Conservation (phyloP, 2,888 invertebrate species). For the Carterocephalus palaemon region DNA sequence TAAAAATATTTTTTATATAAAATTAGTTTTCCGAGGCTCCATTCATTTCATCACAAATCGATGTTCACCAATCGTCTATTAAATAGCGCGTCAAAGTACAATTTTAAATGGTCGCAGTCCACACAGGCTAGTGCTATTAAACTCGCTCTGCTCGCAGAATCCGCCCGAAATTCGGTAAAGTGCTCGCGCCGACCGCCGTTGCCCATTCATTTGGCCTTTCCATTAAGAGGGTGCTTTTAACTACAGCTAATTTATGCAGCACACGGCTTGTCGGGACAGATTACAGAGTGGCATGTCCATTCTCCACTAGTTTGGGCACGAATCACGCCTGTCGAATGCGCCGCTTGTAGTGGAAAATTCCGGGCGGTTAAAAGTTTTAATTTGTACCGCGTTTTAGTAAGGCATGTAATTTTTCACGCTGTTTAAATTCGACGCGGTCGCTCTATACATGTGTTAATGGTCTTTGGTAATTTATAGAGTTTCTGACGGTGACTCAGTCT, state of each 20-base stretch:
- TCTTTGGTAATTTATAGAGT: slow-evolving; percentile 6
- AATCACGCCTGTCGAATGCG: slow-evolving; percentile 49
- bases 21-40: no score
- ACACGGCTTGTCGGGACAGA: slow-evolving; percentile 67
- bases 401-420: slow-evolving; percentile 10
- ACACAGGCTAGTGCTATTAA: slow-evolving; percentile 49
- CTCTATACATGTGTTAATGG: slow-evolving; percentile 6
- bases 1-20: no score
- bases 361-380: slow-evolving; percentile 17
- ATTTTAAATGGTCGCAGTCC: slow-evolving; percentile 58
- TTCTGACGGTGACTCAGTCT: not conserved
- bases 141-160: slow-evolving; percentile 25
- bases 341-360: slow-evolving; percentile 17
- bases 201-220: slow-evolving; percentile 66
- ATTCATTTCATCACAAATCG: slow-evolving; percentile 38
- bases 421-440: slow-evolving; percentile 8
- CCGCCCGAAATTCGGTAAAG: slow-evolving; percentile 25
- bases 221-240: slow-evolving; percentile 71
- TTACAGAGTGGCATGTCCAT: slow-evolving; percentile 64
- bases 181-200: slow-evolving; percentile 20
- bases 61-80: slow-evolving; percentile 42
- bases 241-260: slow-evolving; percentile 70
- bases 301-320: slow-evolving; percentile 42
- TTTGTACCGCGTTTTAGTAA: slow-evolving; percentile 6
- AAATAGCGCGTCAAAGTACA: slow-evolving; percentile 43